Base-by-base conservation (phyloP, 2,113 vertebrate genomes). In the Brachypodius melanocephalos region DNA sequence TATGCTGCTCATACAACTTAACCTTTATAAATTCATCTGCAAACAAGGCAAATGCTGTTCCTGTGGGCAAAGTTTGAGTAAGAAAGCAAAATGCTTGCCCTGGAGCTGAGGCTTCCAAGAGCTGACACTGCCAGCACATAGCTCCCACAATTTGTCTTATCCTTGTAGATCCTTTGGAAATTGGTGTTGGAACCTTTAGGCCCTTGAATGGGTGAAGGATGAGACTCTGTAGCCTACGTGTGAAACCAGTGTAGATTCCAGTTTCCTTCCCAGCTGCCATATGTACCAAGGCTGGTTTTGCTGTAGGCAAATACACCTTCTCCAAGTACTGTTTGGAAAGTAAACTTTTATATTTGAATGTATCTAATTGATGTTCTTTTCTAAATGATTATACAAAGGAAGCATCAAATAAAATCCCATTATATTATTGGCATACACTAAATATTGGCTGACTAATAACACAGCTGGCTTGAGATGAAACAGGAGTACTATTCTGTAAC, bases 161-260 rank as follows among this genome's bases (percentile, higher is more conserved):
- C 10, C 14, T 5, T 57, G 12, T 61, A 17, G 22, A 12, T 75
- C 26, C 46, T 88, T 61, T 17, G 4, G 19, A 46, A 65, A 13
- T 28, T 55, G 14, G 38, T 45, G 16, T 57, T 89, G 40, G 34
- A 71, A 46, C 40, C 24, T 55, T 43, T 28, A 42, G 55, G 25
- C 17, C 49, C 25, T 59, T 76, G 36, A 72, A 11, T 29, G 52
- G 26, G 6, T 71, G n/a, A 81, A 43, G 26, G 42, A 11, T 5
- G 7, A 83, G n/a, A 57, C 57, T 32, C 34, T 34, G 7, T n/a
- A 61, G n/a, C 25, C 49, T 40, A 0, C 1, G 0, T 14, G 10
- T 83, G 52, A 34, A 83, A 62, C 17, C n/a, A 14, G 2, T 46
- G 4, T n/a, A 28, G 31, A 5, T 67, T 74, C 12, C 11, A 21